Evolutionary conservation across 92 coral and sea anemone genomes (phyloP), one percentile per base, ranked within the genome.

Genomic region (Pocillopora meandrina): DNA sequence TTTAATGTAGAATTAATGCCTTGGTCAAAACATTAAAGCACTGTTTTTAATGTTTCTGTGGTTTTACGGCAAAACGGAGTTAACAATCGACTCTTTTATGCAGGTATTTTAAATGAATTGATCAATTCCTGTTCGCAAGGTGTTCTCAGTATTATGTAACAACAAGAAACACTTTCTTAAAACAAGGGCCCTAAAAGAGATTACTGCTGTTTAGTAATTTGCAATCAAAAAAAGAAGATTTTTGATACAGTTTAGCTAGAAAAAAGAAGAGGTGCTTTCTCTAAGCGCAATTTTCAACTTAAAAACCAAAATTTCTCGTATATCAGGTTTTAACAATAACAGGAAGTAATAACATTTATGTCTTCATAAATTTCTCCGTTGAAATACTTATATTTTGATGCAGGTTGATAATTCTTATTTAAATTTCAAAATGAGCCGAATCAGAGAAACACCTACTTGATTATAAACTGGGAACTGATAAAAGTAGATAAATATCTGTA

Each of bases 61-160:
- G 85, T 81, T 81, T 81, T 68, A 56, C 58, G 56, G n/a, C 35
- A 49, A 34, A 17, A 33, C 71, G 62, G 1, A 81, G 55, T 33
- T 57, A 57, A 57, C 75, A 69, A 81, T 68, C 62, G 17, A 74
- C 64, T 83, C 61, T 21, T 83, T 83, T 74, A 61, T 61, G 26
- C 62, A 36, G 52, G 36, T 10, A 13, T 21, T 36, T 35, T 12
- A 42, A 35, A 16, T 23, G 68, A 23, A 58, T 60, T 21, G 57
- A 59, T 82, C 63, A 56, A 69, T 59, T 56, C 34, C 26, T 3
- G 49, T 10, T 31, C 74, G 72, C 72, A 83, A 83, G 71, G 80
- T 74, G 80, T 83, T 74, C 80, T 10, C 12, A 1, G 56, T 74
- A 83, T 74, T 73, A 62, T 47, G 80, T 83, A 74, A 73, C 86